Base-by-base conservation (phyloP, 2,888 invertebrate species). In the Melanchra persicariae region DNA sequence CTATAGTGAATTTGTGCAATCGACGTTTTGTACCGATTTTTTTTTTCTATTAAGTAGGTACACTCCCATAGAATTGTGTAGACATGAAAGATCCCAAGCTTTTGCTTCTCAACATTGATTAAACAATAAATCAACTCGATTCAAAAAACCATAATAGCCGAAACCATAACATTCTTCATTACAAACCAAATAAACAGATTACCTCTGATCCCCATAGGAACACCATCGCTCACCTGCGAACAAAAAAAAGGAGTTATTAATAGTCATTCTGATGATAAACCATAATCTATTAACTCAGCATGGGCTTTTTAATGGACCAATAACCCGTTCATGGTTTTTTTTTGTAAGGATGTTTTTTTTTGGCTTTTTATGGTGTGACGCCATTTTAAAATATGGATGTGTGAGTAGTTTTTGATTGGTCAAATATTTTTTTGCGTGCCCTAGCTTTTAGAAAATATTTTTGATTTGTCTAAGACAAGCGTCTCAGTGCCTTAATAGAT, bases 221-320 rank as follows among this genome's bases (percentile, higher is more conserved):
- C 80, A 76, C 85, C 83, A 84, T 79, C 67, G 62, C 86, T 84
- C 84, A 91, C 91, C 91, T 91, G 91, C 10, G 26, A 89, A 89
- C 85, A 90, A 89, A 84, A 84, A 89, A 85, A 86, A 82, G 65
- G 47, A 54, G 37, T 77, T 79, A 83, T 84, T 84, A 84, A 85
- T 82, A 86, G 81, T 69, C 67, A 60, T 75, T 49, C 63, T 55
- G 70, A 62, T 74, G 79, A 81, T 81, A 76, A 73, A 74, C 74
- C 59, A 70, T 80, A 79, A 82, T 72, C 78, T 78, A 82, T 83
- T 78, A 81, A 77, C 85, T 26, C 74, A 74, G 79, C 67, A 73
- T 81, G 83, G 66, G 67, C 19, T 63, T 78, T 77, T 71, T 83
- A 83, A 85, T 84, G 81, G 79, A 70, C 24, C 61, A 63, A 77